A percentile compares a stretch with the other conserved stretches of the same genome.
Evolutionary conservation across 1,140 invertebrate species (phyloP).

Genomic region (Ylistrum balloti): DNA sequence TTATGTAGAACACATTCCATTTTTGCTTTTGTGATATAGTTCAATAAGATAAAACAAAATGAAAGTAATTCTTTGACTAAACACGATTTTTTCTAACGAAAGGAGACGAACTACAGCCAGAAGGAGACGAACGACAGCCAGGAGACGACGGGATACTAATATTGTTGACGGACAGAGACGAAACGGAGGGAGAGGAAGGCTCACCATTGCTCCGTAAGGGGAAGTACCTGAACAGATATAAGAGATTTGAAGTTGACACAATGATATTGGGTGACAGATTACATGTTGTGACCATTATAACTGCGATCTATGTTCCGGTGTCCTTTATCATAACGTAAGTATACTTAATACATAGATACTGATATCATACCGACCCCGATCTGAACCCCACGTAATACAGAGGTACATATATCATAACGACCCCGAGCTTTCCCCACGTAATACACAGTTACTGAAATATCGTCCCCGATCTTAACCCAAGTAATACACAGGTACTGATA

Average conservation of each 20-base stretch:
- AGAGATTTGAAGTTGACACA: background rate
- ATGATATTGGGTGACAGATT: slow-evolving; percentile 54
- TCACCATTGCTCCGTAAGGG: background rate
- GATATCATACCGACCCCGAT: too few relatives aligned
- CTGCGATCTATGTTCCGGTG: slow-evolving; percentile 58
- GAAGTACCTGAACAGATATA: background rate
- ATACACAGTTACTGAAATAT: too few relatives aligned
- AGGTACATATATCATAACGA: too few relatives aligned
- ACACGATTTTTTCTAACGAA: background rate
- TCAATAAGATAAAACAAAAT: too few relatives aligned
- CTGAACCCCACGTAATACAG: too few relatives aligned
- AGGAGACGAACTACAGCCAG: background rate
- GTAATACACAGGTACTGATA: too few relatives aligned
- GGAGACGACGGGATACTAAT: background rate
- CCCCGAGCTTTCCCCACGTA: too few relatives aligned
- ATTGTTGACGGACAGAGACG: background rate
- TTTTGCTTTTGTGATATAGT: too few relatives aligned
- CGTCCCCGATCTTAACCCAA: too few relatives aligned
- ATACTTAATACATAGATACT: too few relatives aligned
- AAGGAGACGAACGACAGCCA: background rate
- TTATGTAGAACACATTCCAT: too few relatives aligned
- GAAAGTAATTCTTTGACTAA: too few relatives aligned
- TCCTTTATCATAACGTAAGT: slow-evolving; percentile 67
- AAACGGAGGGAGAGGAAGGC: background rate
- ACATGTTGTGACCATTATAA: slow-evolving; percentile 54